Base-by-base conservation (phyloP, 2,113 vertebrate species). In the Menura novaehollandiae region DNA sequence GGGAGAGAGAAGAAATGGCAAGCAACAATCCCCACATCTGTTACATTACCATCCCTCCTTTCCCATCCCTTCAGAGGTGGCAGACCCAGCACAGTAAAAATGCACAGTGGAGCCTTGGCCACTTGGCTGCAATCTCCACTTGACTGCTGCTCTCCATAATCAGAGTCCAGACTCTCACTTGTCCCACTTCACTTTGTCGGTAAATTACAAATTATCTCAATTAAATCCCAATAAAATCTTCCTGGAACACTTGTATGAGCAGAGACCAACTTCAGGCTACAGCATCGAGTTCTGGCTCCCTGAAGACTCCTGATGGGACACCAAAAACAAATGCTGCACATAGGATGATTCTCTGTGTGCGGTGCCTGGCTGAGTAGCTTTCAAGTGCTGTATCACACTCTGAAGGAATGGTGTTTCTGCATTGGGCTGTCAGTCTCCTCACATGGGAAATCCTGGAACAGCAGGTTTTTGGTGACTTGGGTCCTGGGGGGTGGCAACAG, bases 381-480 rank as follows among this genome's bases (percentile, higher is more conserved):
- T 71, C 19, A 16, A 67, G 27, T 10, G 6, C 33, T 63, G 30
- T 14, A 51, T 47, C 18, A 52, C 2, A 2, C 68, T 41, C 39
- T 46, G 52, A 35, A 87, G 39, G 60, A 85, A 74, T 1, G 1
- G 28, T 1, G 1, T 49, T 85, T 82, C 37, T 81, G 20, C 26
- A 14, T 0, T 27, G 66, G 33, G 27, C 35, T 85, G 60, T 75
- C 66, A 67, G 56, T 5, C 3, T 81, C 32, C 37, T 91, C 51
- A 51, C 44, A 68, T 2, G 16, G n/a, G 55, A 84, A 84, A 77
- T 56, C 28, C 43, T 43, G 35, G 18, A 87, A 20, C 12, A 33
- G 46, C 9, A 58, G 24, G 4, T 49, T 94, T 73, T 66, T 5
- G 7, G 28, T 0, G 0, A 16, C 12, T 30, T 27, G 6, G 16